Evolutionary conservation across 2,888 invertebrate species (phyloP).

Genomic region (Euphydryas editha): DNA sequence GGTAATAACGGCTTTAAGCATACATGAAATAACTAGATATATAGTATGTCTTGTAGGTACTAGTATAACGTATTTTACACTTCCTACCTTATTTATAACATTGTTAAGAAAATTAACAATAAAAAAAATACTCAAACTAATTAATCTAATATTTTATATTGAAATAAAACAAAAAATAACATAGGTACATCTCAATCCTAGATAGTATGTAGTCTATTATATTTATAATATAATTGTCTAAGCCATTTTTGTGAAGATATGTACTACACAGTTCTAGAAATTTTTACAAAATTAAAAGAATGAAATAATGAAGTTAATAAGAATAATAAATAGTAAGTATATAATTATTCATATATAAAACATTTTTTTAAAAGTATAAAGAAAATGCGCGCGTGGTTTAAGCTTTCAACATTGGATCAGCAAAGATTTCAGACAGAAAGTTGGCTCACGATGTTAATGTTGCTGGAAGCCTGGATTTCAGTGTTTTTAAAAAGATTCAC

Average conservation of each 20-base stretch:
- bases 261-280: too few relatives aligned
- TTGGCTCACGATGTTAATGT: constrained; percentile 42
- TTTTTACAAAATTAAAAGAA: too few relatives aligned
- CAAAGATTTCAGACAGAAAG: constrained; percentile 47
- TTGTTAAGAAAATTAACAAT: neutral
- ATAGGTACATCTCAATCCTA: neutral
- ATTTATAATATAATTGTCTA: neutral
- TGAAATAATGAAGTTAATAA: too few relatives aligned
- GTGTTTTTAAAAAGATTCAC: constrained; percentile 38
- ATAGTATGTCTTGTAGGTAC: neutral
- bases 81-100: too few relatives aligned
- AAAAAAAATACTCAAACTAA: neutral
- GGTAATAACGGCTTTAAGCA: neutral
- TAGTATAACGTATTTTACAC: neutral
- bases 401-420: constrained; percentile 58
- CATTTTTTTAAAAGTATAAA: constrained; percentile 50
- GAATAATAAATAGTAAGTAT: too few relatives aligned
- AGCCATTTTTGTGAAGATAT: constrained; percentile 1
- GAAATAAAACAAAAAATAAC: neutral
- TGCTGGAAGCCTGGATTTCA: constrained; percentile 37
- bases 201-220: neutral
- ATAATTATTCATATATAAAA: too few relatives aligned
- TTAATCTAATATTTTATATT: neutral
- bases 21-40: neutral
- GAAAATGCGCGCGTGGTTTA: constrained; percentile 55